These are phyloP conservation scores for Hippoglossus hippoglossus DNA, from an alignment of 2,797 vertebrate species.

Conservation along the genomic window DNA sequence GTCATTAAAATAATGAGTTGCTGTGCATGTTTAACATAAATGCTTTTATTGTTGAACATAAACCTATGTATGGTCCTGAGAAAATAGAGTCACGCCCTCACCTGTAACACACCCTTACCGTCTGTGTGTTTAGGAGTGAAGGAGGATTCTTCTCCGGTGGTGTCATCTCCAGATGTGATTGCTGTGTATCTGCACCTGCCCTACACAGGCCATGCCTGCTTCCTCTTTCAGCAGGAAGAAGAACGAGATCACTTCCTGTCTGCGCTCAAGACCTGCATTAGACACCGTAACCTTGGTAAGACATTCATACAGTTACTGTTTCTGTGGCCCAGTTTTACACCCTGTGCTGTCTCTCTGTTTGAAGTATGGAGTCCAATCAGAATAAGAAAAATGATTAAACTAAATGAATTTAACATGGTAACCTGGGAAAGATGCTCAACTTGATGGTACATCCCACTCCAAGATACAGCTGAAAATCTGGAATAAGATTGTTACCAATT, in stretches of 20 bases:
- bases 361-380: too few relatives aligned
- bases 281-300: slow-evolving; percentile 88
- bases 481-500: too few relatives aligned
- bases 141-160: slow-evolving; percentile 80
- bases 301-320: background rate
- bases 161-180: slow-evolving; percentile 80
- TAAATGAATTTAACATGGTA: too few relatives aligned
- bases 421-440: too few relatives aligned
- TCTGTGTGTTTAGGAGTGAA: slow-evolving; percentile 74
- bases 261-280: slow-evolving; percentile 86
- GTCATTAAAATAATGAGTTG: too few relatives aligned
- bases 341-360: background rate
- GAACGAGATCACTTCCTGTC: slow-evolving; percentile 83
- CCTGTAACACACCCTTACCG: slow-evolving; percentile 5
- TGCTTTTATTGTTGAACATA: too few relatives aligned
- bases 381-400: too few relatives aligned
- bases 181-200: slow-evolving; percentile 90
- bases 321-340: background rate
- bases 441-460: too few relatives aligned
- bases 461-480: too few relatives aligned
- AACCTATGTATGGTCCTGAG: too few relatives aligned
- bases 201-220: slow-evolving; percentile 86
- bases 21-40: too few relatives aligned
- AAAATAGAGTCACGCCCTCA: background rate
- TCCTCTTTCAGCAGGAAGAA: slow-evolving; percentile 83